A percentile compares a stretch with the other conserved stretches of the same genome.
phyloP scores from a whole-genome alignment of 2,888 invertebrate species.

The Julus scanicus region DNA sequence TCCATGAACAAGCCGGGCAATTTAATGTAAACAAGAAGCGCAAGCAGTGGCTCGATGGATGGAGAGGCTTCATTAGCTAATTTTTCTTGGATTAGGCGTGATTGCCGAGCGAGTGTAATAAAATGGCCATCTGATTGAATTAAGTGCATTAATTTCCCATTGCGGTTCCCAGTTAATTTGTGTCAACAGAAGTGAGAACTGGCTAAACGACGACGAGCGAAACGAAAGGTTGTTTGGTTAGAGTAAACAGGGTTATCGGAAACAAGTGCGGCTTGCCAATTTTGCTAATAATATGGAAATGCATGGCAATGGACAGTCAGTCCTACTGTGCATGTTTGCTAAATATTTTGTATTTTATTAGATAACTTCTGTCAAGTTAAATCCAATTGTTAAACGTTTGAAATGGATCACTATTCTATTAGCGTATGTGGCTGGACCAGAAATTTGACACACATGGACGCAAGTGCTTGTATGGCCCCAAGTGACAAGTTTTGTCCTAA shows the following conservation, averaged over 20 bases:
- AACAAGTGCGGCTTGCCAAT: no score
- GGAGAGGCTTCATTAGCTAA: slow-evolving; percentile 2
- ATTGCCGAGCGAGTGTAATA: slow-evolving; percentile 1
- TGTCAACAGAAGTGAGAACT: background rate
- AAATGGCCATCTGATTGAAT: slow-evolving; percentile 11
- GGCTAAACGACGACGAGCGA: background rate
- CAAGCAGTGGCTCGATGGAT: background rate
- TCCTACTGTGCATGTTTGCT: no score
- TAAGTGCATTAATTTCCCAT: slow-evolving; percentile 11
- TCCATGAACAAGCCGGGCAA: background rate
- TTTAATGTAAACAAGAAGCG: background rate
- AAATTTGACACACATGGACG: no score
- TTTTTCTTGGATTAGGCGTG: slow-evolving; percentile 19
- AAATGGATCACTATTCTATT: no score
- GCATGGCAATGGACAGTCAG: no score
- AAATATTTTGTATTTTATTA: no score
- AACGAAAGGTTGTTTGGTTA: background rate
- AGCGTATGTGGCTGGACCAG: no score
- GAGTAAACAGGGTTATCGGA: background rate
- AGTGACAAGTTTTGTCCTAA: no score
- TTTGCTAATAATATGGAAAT: no score
- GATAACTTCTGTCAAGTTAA: no score
- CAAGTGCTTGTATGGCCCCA: no score
- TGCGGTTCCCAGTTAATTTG: slow-evolving; percentile 10
- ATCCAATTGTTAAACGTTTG: no score